Conservation (phyloP, 2,797 vertebrate species). For the Yasuhikotakia modesta region DNA sequence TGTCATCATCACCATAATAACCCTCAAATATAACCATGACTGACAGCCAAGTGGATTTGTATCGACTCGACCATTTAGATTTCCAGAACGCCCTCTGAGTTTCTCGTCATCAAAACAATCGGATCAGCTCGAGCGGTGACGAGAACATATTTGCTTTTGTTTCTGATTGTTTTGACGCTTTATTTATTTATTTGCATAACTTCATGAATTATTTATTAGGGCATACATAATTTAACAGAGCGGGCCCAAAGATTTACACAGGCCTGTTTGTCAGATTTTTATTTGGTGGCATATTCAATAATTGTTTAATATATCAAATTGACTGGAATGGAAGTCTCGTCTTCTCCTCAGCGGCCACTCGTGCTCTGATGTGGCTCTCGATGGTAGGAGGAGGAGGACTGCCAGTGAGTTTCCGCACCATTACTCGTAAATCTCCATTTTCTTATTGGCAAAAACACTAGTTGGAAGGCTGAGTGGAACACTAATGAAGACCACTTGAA, state of each 20-base stretch:
- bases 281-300: constrained; percentile 80
- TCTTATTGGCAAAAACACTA: constrained; percentile 61
- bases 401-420: constrained; percentile 53
- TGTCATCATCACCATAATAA: constrained; percentile 59
- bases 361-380: constrained; percentile 51
- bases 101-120: constrained; percentile 56
- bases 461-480: constrained; percentile 55
- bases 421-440: constrained; percentile 62
- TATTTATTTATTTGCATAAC: constrained; percentile 55
- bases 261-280: constrained; percentile 76
- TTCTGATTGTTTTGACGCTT: constrained; percentile 41
- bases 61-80: constrained; percentile 67
- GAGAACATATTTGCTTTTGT: constrained; percentile 57
- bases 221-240: constrained; percentile 76
- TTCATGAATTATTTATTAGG: constrained; percentile 73
- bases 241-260: constrained; percentile 73
- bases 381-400: constrained; percentile 29
- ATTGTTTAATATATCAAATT: constrained; percentile 81
- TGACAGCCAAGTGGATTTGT: constrained; percentile 67
- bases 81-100: constrained; percentile 60
- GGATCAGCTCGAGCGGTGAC: constrained; percentile 42
- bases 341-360: constrained; percentile 32
- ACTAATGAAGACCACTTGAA: constrained; percentile 62
- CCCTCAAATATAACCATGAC: constrained; percentile 65
- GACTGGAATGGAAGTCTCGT: constrained; percentile 66